These are phyloP conservation scores for Drosophila prosaltans DNA, from an alignment of 1,140 invertebrate genomes.

Conservation along the genomic window DNA sequence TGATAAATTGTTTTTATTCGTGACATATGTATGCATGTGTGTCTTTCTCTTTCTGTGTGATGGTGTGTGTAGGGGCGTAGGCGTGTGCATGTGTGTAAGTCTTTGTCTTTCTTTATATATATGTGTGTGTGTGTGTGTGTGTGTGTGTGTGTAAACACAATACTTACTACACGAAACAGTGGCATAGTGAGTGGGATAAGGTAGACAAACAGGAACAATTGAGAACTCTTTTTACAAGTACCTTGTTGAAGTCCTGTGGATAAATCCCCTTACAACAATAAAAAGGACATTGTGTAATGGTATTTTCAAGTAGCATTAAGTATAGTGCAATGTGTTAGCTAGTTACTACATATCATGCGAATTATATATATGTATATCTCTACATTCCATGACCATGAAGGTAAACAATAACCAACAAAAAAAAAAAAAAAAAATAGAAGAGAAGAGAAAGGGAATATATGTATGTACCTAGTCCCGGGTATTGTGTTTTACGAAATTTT, in stretches of 20 bases:
- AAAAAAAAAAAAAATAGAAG: too few relatives aligned
- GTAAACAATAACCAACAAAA: too few relatives aligned
- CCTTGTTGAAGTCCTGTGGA: constrained; percentile 1
- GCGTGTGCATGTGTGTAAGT: constrained; percentile 13
- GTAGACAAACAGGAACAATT: constrained; percentile 13
- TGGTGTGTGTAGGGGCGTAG: constrained; percentile 22
- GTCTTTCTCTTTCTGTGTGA: constrained; percentile 12
- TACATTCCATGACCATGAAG: too few relatives aligned
- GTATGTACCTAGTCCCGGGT: too few relatives aligned
- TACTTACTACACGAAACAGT: constrained; percentile 24
- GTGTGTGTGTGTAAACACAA: constrained; percentile 28
- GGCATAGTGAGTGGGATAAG: not conserved
- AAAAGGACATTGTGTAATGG: constrained; percentile 1
- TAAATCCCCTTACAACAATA: not conserved
- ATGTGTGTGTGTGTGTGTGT: too few relatives aligned
- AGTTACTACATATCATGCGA: not conserved
- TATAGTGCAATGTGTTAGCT: constrained; percentile 6
- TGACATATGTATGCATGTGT: constrained; percentile 68
- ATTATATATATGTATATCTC: not conserved
- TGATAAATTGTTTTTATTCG: constrained; percentile 81
- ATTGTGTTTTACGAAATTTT: not conserved
- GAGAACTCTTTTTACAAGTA: constrained; percentile 9
- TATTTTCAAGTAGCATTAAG: constrained; percentile 4
- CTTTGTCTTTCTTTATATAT: not conserved
- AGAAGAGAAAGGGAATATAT: too few relatives aligned